Conservation (phyloP, 2,888 invertebrate species). For the Brachyptera risi region DNA sequence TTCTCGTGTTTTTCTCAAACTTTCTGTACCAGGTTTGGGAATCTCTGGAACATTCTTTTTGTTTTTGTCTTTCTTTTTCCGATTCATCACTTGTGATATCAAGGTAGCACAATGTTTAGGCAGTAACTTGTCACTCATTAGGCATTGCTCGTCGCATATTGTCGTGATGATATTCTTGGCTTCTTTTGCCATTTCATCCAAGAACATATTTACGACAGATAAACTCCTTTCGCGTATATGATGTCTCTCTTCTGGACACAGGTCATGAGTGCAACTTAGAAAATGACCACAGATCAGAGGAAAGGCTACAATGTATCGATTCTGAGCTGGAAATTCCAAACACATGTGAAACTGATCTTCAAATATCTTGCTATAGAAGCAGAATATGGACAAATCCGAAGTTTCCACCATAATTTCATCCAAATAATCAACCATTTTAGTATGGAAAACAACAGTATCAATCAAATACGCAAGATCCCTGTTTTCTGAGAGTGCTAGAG, state of each 20-base stretch:
- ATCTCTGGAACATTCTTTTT: constrained; percentile 84
- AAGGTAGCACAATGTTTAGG: constrained; percentile 94
- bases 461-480: constrained; percentile 84
- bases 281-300: constrained; percentile 98
- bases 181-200: constrained; percentile 99
- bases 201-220: constrained; percentile 93
- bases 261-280: constrained; percentile 94
- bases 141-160: constrained; percentile 97
- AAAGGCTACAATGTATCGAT: constrained; percentile 95
- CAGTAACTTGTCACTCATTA: constrained; percentile 89
- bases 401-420: constrained; percentile 96
- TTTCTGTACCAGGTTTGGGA: constrained; percentile 92
- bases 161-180: constrained; percentile 98
- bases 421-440: constrained; percentile 95
- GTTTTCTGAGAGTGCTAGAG: constrained; percentile 68
- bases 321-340: constrained; percentile 97
- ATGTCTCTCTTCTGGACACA: constrained; percentile 97
- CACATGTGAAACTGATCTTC: constrained; percentile 99
- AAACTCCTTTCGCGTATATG: constrained; percentile 93
- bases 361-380: constrained; percentile 95
- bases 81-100: constrained; percentile 80
- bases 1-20: constrained; percentile 91
- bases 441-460: constrained; percentile 94
- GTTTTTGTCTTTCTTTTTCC: constrained; percentile 84
- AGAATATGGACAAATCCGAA: constrained; percentile 95